Conservation (phyloP, 1,140 invertebrate genomes). For the Riptortus pedestris region DNA sequence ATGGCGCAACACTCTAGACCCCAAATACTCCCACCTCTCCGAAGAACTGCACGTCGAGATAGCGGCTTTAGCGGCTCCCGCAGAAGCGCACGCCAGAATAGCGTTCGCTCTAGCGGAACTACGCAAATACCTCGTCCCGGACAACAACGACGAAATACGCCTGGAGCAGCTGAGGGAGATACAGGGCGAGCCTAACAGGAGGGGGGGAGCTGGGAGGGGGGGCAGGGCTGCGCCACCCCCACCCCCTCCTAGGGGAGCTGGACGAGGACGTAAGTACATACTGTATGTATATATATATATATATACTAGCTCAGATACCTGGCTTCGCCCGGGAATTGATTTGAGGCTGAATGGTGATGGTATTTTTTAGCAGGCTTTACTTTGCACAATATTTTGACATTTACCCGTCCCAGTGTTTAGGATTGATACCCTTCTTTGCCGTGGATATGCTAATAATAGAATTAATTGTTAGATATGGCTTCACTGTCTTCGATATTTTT, state of each 20-base stretch:
- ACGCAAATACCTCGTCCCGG: slow-evolving; percentile 45
- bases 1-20: slow-evolving; percentile 69
- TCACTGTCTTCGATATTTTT: no score
- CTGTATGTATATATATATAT: no score
- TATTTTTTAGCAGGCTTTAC: no score
- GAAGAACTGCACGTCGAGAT: slow-evolving; percentile 92
- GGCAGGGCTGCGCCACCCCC: slow-evolving; percentile 30
- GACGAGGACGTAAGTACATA: background rate
- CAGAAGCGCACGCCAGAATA: slow-evolving; percentile 83
- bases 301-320: no score
- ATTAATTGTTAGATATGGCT: no score
- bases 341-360: no score
- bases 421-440: no score
- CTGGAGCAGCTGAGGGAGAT: slow-evolving; percentile 66
- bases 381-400: no score
- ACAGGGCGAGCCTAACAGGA: slow-evolving; percentile 23
- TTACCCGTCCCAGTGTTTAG: no score
- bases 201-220: slow-evolving; percentile 32
- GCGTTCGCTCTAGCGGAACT: slow-evolving; percentile 76
- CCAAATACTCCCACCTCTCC: slow-evolving; percentile 82
- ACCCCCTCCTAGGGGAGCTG: slow-evolving; percentile 17
- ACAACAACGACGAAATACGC: slow-evolving; percentile 67
- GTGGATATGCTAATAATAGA: no score
- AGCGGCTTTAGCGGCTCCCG: slow-evolving; percentile 74
- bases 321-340: no score